Evolutionary conservation across 92 coral and sea anemone species (phyloP).

Genomic region (Virgularia gustaviana): DNA sequence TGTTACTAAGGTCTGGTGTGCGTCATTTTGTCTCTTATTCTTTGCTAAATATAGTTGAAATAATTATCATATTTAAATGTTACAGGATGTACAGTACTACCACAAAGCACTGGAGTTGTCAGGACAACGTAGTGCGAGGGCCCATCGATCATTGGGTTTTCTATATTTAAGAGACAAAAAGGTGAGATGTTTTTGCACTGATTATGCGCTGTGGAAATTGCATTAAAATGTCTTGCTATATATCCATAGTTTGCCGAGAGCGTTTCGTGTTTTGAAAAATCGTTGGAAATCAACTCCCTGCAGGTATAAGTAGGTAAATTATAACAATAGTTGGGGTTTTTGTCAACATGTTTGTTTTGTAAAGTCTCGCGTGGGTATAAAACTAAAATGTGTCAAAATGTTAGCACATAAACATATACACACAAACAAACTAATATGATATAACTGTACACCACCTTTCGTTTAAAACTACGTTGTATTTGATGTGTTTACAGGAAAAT

Average conservation of each 20-base stretch:
- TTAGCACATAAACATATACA: too few species aligned
- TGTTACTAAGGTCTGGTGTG: slow-evolving; percentile 62
- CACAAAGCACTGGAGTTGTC: slow-evolving; percentile 95
- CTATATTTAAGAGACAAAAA: slow-evolving; percentile 66
- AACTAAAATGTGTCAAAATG: too few species aligned
- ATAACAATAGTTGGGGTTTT: too few species aligned
- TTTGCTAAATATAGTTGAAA: background rate
- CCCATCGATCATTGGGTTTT: slow-evolving; percentile 85
- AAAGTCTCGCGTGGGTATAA: too few species aligned
- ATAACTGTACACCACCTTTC: too few species aligned
- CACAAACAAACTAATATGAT: too few species aligned
- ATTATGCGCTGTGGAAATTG: slow-evolving; percentile 9
- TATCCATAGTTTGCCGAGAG: slow-evolving; percentile 62
- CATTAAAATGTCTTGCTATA: background rate
- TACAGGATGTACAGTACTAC: slow-evolving; percentile 73
- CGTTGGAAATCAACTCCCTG: slow-evolving; percentile 74
- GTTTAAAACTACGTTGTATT: too few species aligned
- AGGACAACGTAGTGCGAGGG: slow-evolving; percentile 78
- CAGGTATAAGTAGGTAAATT: slow-evolving; percentile 55
- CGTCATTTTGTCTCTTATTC: background rate
- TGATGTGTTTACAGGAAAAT: slow-evolving; percentile 57
- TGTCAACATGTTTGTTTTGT: too few species aligned
- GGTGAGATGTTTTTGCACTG: slow-evolving; percentile 50
- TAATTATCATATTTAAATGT: background rate
- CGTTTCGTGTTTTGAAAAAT: slow-evolving; percentile 79